Conservation (phyloP, 1,140 invertebrate species). For the Ladona fulva region DNA sequence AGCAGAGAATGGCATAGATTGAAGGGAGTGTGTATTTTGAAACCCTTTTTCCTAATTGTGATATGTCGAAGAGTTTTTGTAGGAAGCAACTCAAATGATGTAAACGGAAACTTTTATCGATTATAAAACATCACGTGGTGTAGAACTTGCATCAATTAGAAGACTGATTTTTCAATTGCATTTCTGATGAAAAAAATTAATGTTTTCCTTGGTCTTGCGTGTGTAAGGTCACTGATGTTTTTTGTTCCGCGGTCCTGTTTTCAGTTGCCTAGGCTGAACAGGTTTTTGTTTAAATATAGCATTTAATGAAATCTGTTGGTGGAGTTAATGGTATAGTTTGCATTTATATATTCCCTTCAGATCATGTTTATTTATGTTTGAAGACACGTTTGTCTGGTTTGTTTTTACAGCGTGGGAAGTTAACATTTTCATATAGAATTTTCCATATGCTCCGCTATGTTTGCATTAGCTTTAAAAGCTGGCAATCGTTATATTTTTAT, state of each 20-base stretch:
- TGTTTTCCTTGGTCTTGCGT: not conserved
- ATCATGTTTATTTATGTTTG: not conserved
- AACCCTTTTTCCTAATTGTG: too few species aligned
- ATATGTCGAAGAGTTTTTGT: too few species aligned
- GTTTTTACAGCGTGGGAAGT: too few species aligned
- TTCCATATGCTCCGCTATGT: not conserved
- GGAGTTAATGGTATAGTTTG: not conserved
- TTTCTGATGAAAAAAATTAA: not conserved
- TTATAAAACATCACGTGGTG: too few species aligned
- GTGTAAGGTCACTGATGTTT: not conserved
- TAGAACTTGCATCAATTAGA: not conserved
- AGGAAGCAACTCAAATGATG: too few species aligned
- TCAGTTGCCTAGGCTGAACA: not conserved
- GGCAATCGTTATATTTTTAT: slow-evolving; percentile 10
- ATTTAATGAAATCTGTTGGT: not conserved
- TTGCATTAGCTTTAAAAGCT: not conserved
- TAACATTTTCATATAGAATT: not conserved
- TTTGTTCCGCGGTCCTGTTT: not conserved
- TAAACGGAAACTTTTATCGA: too few species aligned
- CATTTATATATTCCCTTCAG: not conserved
- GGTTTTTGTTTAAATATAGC: not conserved
- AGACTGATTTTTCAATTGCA: slow-evolving; percentile 10
- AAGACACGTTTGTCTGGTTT: too few species aligned
- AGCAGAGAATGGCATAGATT: too few species aligned
- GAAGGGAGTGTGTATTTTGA: too few species aligned